These are phyloP conservation scores for Periophthalmus magnuspinnatus DNA, from an alignment of 2,797 vertebrate species.

Conservation along the genomic window DNA sequence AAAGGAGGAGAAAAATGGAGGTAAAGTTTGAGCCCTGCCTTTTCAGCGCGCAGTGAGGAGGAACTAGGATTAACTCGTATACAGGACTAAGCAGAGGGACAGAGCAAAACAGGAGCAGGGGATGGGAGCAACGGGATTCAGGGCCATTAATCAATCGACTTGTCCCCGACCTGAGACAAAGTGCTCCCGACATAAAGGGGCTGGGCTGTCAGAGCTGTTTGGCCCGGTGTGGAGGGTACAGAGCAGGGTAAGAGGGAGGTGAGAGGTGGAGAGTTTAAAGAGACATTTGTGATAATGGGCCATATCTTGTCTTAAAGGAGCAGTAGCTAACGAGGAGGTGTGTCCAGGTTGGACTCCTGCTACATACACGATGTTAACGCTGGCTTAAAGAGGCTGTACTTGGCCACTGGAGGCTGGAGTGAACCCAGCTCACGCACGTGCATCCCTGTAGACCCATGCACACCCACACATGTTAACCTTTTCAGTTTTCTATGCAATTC, in stretches of 20 bases:
- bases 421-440: too few relatives aligned
- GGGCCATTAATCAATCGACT: constrained; percentile 56
- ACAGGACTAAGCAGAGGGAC: not conserved
- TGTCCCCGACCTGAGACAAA: constrained; percentile 39
- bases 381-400: too few relatives aligned
- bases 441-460: too few relatives aligned
- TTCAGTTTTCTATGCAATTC: too few relatives aligned
- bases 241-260: constrained; percentile 6
- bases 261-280: not conserved
- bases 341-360: too few relatives aligned
- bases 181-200: constrained; percentile 39
- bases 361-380: too few relatives aligned
- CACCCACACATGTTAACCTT: too few relatives aligned
- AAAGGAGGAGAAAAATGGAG: constrained; percentile 4
- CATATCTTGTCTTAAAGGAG: too few relatives aligned
- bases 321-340: too few relatives aligned
- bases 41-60: constrained; percentile 1
- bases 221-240: constrained; percentile 10
- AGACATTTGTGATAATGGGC: not conserved
- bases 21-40: not conserved
- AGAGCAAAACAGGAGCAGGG: not conserved
- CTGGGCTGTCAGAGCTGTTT: constrained; percentile 42
- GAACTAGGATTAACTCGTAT: constrained; percentile 19
- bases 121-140: constrained; percentile 1
- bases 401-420: too few relatives aligned